Conservation (phyloP, 2,888 invertebrate species). For the Drosophila gaucha region DNA sequence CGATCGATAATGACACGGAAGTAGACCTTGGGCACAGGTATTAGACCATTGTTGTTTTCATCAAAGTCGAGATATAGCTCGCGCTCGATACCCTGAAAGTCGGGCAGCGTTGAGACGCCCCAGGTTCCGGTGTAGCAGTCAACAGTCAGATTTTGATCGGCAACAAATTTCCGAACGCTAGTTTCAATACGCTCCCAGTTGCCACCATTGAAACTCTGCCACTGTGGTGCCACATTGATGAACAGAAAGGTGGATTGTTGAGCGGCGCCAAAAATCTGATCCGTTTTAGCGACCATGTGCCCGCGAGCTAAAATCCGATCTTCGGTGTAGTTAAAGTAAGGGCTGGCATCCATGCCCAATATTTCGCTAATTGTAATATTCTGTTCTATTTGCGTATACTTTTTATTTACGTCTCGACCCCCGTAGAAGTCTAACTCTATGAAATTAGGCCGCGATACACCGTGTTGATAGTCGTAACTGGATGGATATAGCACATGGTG, state of each 20-base stretch:
- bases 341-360: constrained; percentile 77
- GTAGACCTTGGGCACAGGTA: constrained; percentile 86
- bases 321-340: constrained; percentile 68
- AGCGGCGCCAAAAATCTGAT: constrained; percentile 85
- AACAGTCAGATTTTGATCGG: constrained; percentile 77
- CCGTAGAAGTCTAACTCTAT: constrained; percentile 81
- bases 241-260: constrained; percentile 86
- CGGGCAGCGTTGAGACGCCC: constrained; percentile 86
- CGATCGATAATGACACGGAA: constrained; percentile 87
- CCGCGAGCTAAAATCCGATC: constrained; percentile 84
- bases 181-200: constrained; percentile 87
- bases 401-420: constrained; percentile 74
- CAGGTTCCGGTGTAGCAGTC: constrained; percentile 87
- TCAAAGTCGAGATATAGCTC: constrained; percentile 83
- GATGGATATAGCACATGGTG: constrained; percentile 83
- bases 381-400: constrained; percentile 83
- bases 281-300: constrained; percentile 86
- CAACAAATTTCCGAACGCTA: constrained; percentile 85
- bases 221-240: constrained; percentile 86
- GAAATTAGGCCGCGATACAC: constrained; percentile 81
- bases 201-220: constrained; percentile 87
- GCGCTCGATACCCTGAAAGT: constrained; percentile 82
- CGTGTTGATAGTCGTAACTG: constrained; percentile 84
- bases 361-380: constrained; percentile 81
- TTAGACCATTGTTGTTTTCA: constrained; percentile 77